A percentile compares a stretch with the other conserved stretches of the same genome.
phyloP scores from a whole-genome alignment of 2,113 vertebrate species.

The Circaetus cinerascens region DNA sequence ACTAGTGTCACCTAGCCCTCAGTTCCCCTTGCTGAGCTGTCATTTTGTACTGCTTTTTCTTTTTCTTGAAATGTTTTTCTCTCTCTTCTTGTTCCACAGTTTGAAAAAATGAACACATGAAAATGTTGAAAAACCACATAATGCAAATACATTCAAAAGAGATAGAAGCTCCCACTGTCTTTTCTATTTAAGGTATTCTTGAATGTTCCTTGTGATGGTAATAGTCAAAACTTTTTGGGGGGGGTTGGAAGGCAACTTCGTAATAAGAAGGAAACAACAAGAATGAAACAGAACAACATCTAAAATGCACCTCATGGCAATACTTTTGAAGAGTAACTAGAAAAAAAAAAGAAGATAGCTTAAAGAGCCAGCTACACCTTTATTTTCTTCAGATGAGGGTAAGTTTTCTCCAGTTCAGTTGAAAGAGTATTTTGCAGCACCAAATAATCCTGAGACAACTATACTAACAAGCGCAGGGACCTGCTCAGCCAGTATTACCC shows the following conservation, averaged over 20 bases:
- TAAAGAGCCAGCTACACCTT: background rate
- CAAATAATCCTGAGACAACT: background rate
- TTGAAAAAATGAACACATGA: background rate
- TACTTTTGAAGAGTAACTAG: background rate
- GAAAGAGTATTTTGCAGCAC: background rate
- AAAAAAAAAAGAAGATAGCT: background rate
- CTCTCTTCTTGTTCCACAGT: background rate
- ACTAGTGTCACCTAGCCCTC: background rate
- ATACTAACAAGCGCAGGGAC: background rate
- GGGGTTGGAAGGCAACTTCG: too few species aligned
- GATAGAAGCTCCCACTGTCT: background rate
- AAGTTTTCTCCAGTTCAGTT: background rate
- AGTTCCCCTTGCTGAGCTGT: background rate
- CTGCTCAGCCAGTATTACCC: background rate
- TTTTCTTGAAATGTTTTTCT: background rate
- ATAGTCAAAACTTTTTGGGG: background rate
- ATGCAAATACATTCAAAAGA: conserved; percentile 9
- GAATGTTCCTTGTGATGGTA: background rate
- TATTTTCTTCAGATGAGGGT: background rate
- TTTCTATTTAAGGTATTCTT: background rate
- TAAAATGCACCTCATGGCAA: background rate
- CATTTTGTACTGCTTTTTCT: background rate
- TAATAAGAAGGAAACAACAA: background rate
- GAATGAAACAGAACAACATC: background rate
- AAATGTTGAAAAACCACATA: background rate